Conservation (phyloP, 2,113 vertebrate species). For the Chaetodon trifascialis region DNA sequence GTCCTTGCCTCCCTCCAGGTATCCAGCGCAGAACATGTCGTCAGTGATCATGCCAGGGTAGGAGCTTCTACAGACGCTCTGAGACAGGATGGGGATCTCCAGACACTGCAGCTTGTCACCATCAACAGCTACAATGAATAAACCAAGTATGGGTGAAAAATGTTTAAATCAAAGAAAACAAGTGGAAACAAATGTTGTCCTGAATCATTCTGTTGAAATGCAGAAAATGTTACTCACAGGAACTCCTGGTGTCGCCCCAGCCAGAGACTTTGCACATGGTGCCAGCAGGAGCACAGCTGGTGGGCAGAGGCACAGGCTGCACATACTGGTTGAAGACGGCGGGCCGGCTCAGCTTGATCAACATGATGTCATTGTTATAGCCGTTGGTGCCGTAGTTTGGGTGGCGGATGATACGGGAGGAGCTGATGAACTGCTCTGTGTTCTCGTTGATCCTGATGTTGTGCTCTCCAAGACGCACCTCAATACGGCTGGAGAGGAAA, state of each 20-base stretch:
- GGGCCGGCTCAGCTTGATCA: constrained; percentile 80
- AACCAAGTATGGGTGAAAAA: too few species aligned
- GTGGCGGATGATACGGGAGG: constrained; percentile 66
- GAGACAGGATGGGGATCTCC: constrained; percentile 84
- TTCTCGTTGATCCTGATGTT: constrained; percentile 67
- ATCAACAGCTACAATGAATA: too few species aligned
- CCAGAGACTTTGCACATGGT: constrained; percentile 87
- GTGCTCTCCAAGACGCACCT: constrained; percentile 68
- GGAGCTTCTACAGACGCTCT: constrained; percentile 75
- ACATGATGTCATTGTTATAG: constrained; percentile 88
- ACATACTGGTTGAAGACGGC: constrained; percentile 77
- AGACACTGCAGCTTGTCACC: constrained; percentile 83
- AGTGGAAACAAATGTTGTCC: too few species aligned
- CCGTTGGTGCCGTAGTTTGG: constrained; percentile 67
- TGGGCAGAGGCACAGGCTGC: constrained; percentile 80
- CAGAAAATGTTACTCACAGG: constrained; percentile 60
- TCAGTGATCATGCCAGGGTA: constrained; percentile 87
- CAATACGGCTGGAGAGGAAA: too few species aligned
- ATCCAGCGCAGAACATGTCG: constrained; percentile 90
- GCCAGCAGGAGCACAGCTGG: constrained; percentile 76
- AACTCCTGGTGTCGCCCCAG: constrained; percentile 87
- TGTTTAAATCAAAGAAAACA: too few species aligned
- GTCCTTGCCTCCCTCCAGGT: constrained; percentile 82
- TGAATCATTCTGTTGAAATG: too few species aligned
- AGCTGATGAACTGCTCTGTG: constrained; percentile 58